Base-by-base conservation (phyloP, 2,888 invertebrate genomes). In the Schizotus pectinicornis region DNA sequence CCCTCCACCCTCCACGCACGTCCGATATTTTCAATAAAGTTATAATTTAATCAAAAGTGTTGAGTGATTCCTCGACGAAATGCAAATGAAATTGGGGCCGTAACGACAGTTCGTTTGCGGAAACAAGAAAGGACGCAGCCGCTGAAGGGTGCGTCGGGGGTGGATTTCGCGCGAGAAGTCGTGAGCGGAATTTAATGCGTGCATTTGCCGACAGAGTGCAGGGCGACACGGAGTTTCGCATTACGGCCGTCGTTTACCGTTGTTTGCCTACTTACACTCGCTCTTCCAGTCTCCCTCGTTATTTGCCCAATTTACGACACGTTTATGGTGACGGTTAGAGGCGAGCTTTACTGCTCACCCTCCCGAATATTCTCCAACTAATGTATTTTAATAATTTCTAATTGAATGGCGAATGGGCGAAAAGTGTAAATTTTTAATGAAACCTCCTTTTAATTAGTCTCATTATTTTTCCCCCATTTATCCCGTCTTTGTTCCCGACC, bases 141-240 rank as follows among this genome's bases (percentile, higher is more conserved):
- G 45, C 31, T 12, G 8, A 41, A 47, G 31, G 41, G 33, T 41
- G 22, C 22, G 39, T 43, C 1, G 12, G 22, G 13, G 32, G 13
- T 51, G 39, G 59, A 65, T 60, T 59, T 60, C 51, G 62, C 43
- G 56, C 45, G 58, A 63, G 63, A 59, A 66, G 61, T 69, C 73
- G 74, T 74, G 74, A 73, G 71, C 69, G 59, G 73, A 74, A 74
- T 74, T 71, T 74, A 74, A 74, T 74, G 69, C 67, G 70, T 71
- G 73, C 74, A 74, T 74, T 74, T 74, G 68, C 68, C 65, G 60
- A 50, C 56, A 51, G 63, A 68, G 66, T 67, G 65, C 67, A 64
- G 62, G 64, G 63, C 60, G 55, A 64, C 67, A 65, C 54, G 60
- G 60, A 61, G 64, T 64, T 63, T 65, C 63, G 65, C 68, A 68